phyloP scores from a whole-genome alignment of 64 coral and sea anemone genomes.

The Porites australiensis region DNA sequence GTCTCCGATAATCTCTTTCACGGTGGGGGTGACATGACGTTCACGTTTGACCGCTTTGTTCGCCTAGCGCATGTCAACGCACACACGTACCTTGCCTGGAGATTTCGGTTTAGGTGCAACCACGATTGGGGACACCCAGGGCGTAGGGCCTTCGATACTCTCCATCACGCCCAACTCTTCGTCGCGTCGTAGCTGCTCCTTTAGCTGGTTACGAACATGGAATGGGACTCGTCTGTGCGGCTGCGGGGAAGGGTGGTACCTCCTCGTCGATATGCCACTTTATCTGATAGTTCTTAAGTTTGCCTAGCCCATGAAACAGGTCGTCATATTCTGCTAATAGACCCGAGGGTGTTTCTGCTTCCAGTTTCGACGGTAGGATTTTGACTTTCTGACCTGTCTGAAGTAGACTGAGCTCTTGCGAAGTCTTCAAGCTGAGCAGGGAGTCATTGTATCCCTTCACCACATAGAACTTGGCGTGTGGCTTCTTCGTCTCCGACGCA shows the following conservation, averaged over 20 bases:
- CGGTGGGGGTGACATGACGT: conserved; percentile 18
- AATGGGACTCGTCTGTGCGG: conserved; percentile 45
- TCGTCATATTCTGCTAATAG: conserved; percentile 33
- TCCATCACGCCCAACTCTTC: conserved; percentile 41
- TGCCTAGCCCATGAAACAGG: conserved; percentile 42
- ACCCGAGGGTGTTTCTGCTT: too few relatives aligned
- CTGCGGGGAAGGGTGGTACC: conserved; percentile 24
- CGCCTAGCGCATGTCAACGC: conserved; percentile 15
- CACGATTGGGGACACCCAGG: background rate
- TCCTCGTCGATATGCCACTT: conserved; percentile 20
- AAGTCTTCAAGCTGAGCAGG: conserved; percentile 60
- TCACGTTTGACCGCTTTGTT: background rate
- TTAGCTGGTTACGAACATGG: conserved; percentile 37
- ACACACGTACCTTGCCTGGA: too few relatives aligned
- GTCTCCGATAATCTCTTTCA: background rate
- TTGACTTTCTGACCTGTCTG: too few relatives aligned
- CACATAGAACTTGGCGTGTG: conserved; percentile 29
- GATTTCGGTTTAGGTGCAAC: too few relatives aligned
- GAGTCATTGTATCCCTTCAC: conserved; percentile 44
- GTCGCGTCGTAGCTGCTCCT: conserved; percentile 21
- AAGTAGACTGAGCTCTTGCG: too few relatives aligned
- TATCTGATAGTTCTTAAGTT: too few relatives aligned
- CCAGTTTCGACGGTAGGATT: too few relatives aligned
- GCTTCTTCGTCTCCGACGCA: background rate
- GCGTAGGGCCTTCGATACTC: conserved; percentile 47